phyloP scores from a whole-genome alignment of 2,797 vertebrate species.

The Tauraco hartlaubi region DNA sequence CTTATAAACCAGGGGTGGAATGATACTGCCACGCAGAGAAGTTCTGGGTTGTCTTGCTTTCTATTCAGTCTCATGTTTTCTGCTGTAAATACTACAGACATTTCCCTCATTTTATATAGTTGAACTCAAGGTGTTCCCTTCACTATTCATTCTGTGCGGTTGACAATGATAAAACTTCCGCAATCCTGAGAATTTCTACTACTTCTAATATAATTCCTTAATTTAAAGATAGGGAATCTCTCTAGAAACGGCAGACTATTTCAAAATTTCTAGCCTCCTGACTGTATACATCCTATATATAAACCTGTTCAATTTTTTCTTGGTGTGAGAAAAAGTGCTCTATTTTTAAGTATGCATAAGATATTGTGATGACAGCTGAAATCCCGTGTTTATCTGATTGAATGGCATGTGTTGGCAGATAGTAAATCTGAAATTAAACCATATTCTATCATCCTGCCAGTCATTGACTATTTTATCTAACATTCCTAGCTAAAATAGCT shows the following conservation, averaged over 20 bases:
- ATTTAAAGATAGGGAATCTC: conserved; percentile 57
- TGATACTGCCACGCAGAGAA: neutral
- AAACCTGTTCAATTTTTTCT: conserved; percentile 51
- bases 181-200: neutral
- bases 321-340: conserved; percentile 56
- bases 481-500: conserved; percentile 7
- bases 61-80: neutral
- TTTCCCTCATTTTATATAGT: neutral
- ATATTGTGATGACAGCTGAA: conserved; percentile 72
- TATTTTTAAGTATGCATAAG: conserved; percentile 71
- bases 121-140: neutral
- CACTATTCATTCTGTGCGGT: neutral
- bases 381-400: conserved; percentile 74
- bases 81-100: neutral
- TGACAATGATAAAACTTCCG: neutral
- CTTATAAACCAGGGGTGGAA: neutral
- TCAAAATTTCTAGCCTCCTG: conserved; percentile 21
- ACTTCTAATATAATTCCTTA: conserved; percentile 6
- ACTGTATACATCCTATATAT: conserved; percentile 45
- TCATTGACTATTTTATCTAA: conserved; percentile 60
- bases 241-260: conserved; percentile 31
- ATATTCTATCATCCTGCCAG: conserved; percentile 54
- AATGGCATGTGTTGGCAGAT: conserved; percentile 75
- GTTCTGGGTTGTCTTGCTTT: neutral
- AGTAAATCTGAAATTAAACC: conserved; percentile 76